Conservation (phyloP, 2,888 invertebrate species). For the Pegoplata infirma region DNA sequence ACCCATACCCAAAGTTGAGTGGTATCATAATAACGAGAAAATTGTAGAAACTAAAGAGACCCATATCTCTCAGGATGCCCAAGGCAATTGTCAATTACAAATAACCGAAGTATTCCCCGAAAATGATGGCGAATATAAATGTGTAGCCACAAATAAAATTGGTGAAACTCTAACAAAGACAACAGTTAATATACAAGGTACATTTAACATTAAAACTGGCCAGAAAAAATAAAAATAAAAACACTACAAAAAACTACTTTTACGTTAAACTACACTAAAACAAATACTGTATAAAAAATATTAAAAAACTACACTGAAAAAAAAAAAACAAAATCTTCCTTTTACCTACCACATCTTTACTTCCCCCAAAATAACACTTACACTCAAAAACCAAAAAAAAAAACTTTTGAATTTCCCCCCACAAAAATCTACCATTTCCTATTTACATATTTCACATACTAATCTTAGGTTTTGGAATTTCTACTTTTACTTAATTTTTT, state of each 20-base stretch:
- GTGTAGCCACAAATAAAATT: conserved; percentile 88
- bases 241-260: background rate
- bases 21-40: conserved; percentile 86
- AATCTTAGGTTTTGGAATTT: background rate
- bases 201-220: conserved; percentile 48
- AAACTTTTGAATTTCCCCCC: background rate
- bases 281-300: background rate
- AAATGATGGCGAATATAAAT: conserved; percentile 92
- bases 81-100: conserved; percentile 88
- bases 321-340: conserved; percentile 19
- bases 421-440: background rate
- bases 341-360: background rate
- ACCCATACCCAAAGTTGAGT: conserved; percentile 88
- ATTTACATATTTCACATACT: background rate
- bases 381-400: background rate
- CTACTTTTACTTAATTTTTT: background rate
- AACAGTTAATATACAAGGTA: conserved; percentile 90
- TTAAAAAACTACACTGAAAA: conserved; percentile 10
- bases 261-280: conserved; percentile 10
- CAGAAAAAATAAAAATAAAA: conserved; percentile 14
- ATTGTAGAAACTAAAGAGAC: conserved; percentile 89
- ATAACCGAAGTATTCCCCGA: conserved; percentile 94
- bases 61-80: conserved; percentile 85
- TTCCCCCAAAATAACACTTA: background rate
- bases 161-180: conserved; percentile 90